These are phyloP conservation scores for Triplophysa tibetana DNA, from an alignment of 2,113 vertebrate genomes.

Conservation along the genomic window DNA sequence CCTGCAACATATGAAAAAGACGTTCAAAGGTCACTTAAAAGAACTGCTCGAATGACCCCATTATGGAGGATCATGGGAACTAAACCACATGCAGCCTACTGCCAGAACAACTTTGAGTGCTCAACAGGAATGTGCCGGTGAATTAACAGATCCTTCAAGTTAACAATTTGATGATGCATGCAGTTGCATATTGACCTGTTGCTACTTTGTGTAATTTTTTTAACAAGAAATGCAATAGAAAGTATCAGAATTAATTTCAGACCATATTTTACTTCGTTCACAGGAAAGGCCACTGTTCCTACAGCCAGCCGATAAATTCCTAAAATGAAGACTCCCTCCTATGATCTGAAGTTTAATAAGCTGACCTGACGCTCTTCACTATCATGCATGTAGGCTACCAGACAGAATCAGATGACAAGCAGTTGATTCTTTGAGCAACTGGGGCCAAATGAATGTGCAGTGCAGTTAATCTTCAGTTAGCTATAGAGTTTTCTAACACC, in stretches of 20 bases:
- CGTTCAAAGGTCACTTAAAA: conserved; percentile 34
- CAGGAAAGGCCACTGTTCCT: conserved; percentile 60
- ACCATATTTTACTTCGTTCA: not conserved
- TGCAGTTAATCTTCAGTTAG: conserved; percentile 24
- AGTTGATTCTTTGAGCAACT: conserved; percentile 18
- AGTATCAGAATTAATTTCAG: not conserved
- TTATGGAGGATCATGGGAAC: conserved; percentile 78
- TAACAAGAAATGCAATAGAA: not conserved
- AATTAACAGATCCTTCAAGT: not conserved
- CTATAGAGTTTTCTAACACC: not conserved
- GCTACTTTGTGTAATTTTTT: not conserved
- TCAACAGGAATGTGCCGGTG: conserved; percentile 75
- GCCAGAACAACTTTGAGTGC: conserved; percentile 76
- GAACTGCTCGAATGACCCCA: conserved; percentile 71
- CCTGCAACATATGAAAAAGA: conserved; percentile 32
- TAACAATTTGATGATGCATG: not conserved
- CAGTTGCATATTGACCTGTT: not conserved
- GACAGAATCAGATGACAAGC: conserved; percentile 2
- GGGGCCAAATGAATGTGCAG: conserved; percentile 10
- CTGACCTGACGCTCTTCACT: not conserved
- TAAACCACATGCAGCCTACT: conserved; percentile 75
- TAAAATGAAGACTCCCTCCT: conserved; percentile 37
- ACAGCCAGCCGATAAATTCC: conserved; percentile 52
- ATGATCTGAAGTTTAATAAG: not conserved
- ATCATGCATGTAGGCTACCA: not conserved